Percentiles rank a stretch among this genome's conserved stretches.
Conservation (phyloP, 2,113 vertebrate genomes). For the Myxocyprinus asiaticus region DNA sequence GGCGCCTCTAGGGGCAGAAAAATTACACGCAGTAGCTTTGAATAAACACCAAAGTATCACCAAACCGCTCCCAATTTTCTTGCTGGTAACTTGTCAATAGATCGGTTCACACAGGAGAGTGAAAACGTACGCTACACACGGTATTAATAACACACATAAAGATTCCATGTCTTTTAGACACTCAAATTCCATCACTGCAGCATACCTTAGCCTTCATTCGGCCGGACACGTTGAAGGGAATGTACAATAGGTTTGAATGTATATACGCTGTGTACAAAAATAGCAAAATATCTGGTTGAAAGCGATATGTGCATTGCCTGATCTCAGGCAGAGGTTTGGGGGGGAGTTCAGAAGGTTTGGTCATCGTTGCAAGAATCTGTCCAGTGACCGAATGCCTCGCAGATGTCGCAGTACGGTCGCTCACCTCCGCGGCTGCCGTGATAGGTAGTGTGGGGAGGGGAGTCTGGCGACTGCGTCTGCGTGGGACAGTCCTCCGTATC, state of each 20-base stretch:
- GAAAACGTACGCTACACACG: conserved; percentile 37
- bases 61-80: neutral
- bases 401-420: conserved; percentile 94
- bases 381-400: conserved; percentile 93
- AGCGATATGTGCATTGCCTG: conserved; percentile 51
- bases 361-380: conserved; percentile 91
- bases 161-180: conserved; percentile 50
- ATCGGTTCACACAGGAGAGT: conserved; percentile 24
- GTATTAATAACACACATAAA: conserved; percentile 39
- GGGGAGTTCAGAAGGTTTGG: conserved; percentile 84
- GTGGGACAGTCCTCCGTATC: conserved; percentile 97
- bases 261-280: conserved; percentile 71
- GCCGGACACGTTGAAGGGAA: conserved; percentile 34
- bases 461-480: conserved; percentile 87
- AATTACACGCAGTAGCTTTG: conserved; percentile 5
- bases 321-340: conserved; percentile 18
- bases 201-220: conserved; percentile 54
- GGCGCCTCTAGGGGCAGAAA: neutral
- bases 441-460: conserved; percentile 85
- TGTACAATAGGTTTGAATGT: conserved; percentile 57
- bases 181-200: conserved; percentile 64
- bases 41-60: neutral
- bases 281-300: conserved; percentile 57
- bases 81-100: conserved; percentile 6
- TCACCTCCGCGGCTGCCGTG: conserved; percentile 83